phyloP scores from a whole-genome alignment of 2,113 vertebrate species.

The Rafetus swinhoei region DNA sequence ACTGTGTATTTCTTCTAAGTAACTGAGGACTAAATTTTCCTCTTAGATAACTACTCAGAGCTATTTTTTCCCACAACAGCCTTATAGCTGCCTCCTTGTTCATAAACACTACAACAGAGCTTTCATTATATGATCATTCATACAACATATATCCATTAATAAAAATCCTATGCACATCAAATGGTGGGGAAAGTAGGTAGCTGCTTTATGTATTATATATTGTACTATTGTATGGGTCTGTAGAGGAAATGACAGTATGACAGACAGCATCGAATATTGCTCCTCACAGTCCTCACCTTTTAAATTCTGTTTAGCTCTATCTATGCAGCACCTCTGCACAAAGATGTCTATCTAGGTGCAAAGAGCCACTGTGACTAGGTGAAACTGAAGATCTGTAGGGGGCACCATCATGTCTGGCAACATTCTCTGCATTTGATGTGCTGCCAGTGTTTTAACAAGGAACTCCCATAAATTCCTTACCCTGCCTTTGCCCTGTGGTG shows the following conservation, averaged over 20 bases:
- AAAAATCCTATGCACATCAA: rapidly evolving
- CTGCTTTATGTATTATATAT: not conserved
- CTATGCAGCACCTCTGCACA: rapidly evolving
- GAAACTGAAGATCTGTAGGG: not conserved
- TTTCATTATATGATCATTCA: not conserved
- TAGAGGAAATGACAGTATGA: not conserved
- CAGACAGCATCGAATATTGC: not conserved
- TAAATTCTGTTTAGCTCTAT: not conserved
- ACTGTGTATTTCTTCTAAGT: not conserved
- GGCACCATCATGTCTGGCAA: not conserved
- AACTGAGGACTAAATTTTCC: not conserved
- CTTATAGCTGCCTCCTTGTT: not conserved
- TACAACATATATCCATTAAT: not conserved
- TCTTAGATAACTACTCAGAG: not conserved
- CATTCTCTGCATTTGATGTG: not conserved
- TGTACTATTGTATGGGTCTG: not conserved
- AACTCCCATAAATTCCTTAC: slow-evolving; percentile 2
- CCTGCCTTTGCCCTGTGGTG: slow-evolving; percentile 30
- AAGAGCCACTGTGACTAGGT: not conserved
- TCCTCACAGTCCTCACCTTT: not conserved
- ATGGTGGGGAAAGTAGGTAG: not conserved
- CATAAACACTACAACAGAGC: not conserved
- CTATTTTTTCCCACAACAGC: not conserved
- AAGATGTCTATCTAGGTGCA: not conserved
- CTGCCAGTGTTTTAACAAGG: slow-evolving; percentile 34